Evolutionary conservation across 2,113 vertebrate species (phyloP).

Genomic region (Manacus vitellinus): DNA sequence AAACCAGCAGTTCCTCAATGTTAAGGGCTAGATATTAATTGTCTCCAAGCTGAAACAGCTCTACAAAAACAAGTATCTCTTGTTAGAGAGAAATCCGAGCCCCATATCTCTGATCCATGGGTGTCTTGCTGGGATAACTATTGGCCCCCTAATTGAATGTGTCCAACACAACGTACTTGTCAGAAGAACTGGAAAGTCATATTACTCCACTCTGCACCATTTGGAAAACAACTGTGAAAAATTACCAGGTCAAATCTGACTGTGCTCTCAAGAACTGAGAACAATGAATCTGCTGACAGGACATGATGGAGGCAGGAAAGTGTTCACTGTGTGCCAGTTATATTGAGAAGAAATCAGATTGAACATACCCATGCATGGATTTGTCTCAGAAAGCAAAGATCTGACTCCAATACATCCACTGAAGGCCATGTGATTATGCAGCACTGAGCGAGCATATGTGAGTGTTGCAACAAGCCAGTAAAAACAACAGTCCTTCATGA

Average conservation of each 20-base stretch:
- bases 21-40: not conserved
- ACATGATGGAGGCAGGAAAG: not conserved
- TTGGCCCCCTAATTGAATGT: not conserved
- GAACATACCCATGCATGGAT: not conserved
- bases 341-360: not conserved
- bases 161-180: not conserved
- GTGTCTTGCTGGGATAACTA: not conserved
- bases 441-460: accelerated
- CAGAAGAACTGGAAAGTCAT: not conserved
- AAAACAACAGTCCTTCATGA: not conserved
- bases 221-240: not conserved
- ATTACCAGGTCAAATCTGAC: not conserved
- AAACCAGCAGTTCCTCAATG: not conserved
- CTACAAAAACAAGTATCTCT: not conserved
- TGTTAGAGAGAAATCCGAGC: not conserved
- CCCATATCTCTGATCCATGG: not conserved
- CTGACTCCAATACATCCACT: accelerated
- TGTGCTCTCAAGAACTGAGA: not conserved
- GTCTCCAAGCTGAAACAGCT: not conserved
- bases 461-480: accelerated
- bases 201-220: not conserved
- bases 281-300: not conserved
- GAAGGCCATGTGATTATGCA: not conserved
- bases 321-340: not conserved
- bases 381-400: not conserved